Percentiles rank a stretch among this genome's conserved stretches.
phyloP scores from a whole-genome alignment of 2,113 vertebrate genomes.

The Columba janthina region DNA sequence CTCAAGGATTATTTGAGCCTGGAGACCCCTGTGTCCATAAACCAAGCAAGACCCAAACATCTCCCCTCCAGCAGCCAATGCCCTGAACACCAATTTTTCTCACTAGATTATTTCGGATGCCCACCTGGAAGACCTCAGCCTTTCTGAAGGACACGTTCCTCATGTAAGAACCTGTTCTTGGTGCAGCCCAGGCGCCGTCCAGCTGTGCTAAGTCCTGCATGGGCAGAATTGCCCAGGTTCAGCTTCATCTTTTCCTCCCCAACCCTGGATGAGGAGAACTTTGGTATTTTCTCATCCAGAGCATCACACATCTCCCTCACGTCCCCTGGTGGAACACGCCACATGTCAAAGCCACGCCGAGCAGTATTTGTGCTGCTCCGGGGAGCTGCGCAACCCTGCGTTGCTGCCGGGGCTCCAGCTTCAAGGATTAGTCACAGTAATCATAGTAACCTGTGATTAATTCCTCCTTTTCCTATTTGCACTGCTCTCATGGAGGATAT shows the following conservation, averaged over 20 bases:
- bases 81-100: background rate
- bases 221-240: background rate
- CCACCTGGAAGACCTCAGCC: background rate
- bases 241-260: background rate
- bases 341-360: background rate
- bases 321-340: fast-evolving
- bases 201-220: background rate
- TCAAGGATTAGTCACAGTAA: background rate
- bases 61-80: background rate
- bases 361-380: background rate
- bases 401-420: background rate
- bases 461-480: background rate
- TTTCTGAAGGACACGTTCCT: background rate
- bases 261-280: background rate
- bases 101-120: background rate
- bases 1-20: background rate
- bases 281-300: background rate
- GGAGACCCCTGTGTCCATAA: background rate
- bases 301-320: fast-evolving
- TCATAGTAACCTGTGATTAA: background rate
- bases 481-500: background rate
- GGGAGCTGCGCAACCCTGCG: background rate
- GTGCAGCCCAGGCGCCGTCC: background rate
- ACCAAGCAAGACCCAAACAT: background rate
- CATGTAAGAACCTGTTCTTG: background rate